Evolutionary conservation across 2,888 invertebrate species (phyloP).

Genomic region (Hipparchia semele): DNA sequence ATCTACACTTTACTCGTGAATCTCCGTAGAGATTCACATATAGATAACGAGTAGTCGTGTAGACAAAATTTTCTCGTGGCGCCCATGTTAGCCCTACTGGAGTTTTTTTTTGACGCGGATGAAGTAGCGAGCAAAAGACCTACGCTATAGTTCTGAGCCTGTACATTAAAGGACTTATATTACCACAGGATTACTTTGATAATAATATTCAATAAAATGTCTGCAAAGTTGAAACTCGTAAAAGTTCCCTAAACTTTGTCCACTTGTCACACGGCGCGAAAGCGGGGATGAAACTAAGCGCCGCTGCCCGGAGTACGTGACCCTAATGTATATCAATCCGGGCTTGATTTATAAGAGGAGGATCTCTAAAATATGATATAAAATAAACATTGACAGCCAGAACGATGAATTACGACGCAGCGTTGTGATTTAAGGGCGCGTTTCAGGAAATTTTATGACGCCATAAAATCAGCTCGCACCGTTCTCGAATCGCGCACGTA

Average conservation of each 20-base stretch:
- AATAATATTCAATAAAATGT: slow-evolving; percentile 24
- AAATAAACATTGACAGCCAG: slow-evolving; percentile 83
- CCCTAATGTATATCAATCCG: slow-evolving; percentile 82
- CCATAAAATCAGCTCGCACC: slow-evolving; percentile 79
- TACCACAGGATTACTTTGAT: background rate
- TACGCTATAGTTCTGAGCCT: background rate
- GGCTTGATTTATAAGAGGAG: slow-evolving; percentile 77
- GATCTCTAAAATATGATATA: slow-evolving; percentile 83
- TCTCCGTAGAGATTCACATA: no score
- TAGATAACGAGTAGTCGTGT: no score
- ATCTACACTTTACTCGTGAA: no score
- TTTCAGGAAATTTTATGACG: slow-evolving; percentile 81
- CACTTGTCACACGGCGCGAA: slow-evolving; percentile 59
- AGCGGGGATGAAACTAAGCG: slow-evolving; percentile 70
- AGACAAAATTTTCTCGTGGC: no score
- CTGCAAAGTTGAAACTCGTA: slow-evolving; percentile 24
- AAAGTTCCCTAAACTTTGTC: slow-evolving; percentile 39
- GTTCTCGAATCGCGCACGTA: slow-evolving; percentile 65
- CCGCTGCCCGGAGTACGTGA: slow-evolving; percentile 78
- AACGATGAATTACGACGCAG: slow-evolving; percentile 82
- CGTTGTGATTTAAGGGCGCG: slow-evolving; percentile 81
- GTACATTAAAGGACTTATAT: background rate
- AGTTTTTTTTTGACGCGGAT: no score
- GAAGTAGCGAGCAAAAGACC: background rate
- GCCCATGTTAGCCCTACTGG: no score